Evolutionary conservation across 2,113 vertebrate species (phyloP).

Genomic region (Aleadryas rufinucha): DNA sequence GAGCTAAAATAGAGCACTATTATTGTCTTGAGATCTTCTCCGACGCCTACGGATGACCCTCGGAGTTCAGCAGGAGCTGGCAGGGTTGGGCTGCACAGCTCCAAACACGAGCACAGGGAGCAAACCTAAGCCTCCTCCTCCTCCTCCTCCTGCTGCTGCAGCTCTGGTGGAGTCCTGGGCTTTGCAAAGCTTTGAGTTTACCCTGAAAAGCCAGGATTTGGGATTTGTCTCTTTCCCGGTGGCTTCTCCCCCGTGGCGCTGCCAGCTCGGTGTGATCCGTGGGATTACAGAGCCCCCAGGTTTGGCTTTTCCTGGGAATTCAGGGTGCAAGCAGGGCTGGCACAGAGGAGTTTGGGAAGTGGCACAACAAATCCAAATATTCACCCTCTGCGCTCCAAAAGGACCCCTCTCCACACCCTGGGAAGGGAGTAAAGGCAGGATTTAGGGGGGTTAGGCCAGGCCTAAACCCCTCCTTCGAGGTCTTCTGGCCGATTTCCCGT

Average conservation of each 20-base stretch:
- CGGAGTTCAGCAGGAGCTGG: not conserved
- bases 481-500: not conserved
- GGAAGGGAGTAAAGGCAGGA: not conserved
- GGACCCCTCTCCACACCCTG: accelerated
- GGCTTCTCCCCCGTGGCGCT: not conserved
- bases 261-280: accelerated
- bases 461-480: not conserved
- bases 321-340: not conserved
- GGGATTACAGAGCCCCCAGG: not conserved
- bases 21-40: conserved; percentile 52
- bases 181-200: not conserved
- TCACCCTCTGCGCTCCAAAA: not conserved
- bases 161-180: not conserved
- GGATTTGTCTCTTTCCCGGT: not conserved
- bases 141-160: not conserved
- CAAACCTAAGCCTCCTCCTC: not conserved
- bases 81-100: not conserved
- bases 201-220: accelerated
- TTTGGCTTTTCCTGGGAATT: not conserved
- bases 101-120: not conserved
- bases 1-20: conserved; percentile 57
- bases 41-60: conserved; percentile 53
- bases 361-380: not conserved
- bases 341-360: not conserved
- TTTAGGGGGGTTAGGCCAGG: not conserved